phyloP scores from a whole-genome alignment of 2,888 invertebrate genomes.

The Andrena marginata region DNA sequence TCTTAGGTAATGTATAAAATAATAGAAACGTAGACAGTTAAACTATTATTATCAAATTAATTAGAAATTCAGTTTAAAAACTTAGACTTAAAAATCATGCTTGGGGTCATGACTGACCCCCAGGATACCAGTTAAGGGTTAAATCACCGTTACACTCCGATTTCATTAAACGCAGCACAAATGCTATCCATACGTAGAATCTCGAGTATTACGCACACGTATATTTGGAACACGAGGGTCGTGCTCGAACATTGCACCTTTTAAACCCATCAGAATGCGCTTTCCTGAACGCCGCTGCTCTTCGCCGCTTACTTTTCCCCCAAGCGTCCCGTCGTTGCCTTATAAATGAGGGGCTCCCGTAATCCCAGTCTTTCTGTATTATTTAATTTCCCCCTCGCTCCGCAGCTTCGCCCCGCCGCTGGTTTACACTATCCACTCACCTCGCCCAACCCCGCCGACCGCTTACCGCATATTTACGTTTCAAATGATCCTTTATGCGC shows the following conservation, averaged over 20 bases:
- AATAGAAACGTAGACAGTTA: no score
- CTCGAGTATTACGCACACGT: not conserved
- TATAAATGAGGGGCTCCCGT: slow-evolving; percentile 34
- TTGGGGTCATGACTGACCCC: no score
- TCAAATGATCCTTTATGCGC: slow-evolving; percentile 41
- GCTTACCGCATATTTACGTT: slow-evolving; percentile 49
- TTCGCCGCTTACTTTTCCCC: not conserved
- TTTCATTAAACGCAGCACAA: no score
- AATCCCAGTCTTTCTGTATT: slow-evolving; percentile 47
- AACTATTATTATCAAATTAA: no score
- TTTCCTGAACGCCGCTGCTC: not conserved
- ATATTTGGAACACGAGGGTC: not conserved
- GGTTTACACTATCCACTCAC: slow-evolving; percentile 9
- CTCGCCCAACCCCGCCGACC: not conserved
- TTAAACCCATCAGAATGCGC: slow-evolving; percentile 23
- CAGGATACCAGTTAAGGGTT: no score
- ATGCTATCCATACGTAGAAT: no score
- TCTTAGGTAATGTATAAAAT: no score
- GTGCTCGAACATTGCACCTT: not conserved
- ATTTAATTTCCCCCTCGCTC: slow-evolving; percentile 36
- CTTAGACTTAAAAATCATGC: no score
- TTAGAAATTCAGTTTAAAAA: no score
- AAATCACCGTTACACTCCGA: no score
- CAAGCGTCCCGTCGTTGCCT: slow-evolving; percentile 14
- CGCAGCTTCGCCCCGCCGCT: not conserved